Percentiles rank a stretch among this genome's conserved stretches.
Conservation (phyloP, 2,888 invertebrate genomes). For the Leucozona laternaria region DNA sequence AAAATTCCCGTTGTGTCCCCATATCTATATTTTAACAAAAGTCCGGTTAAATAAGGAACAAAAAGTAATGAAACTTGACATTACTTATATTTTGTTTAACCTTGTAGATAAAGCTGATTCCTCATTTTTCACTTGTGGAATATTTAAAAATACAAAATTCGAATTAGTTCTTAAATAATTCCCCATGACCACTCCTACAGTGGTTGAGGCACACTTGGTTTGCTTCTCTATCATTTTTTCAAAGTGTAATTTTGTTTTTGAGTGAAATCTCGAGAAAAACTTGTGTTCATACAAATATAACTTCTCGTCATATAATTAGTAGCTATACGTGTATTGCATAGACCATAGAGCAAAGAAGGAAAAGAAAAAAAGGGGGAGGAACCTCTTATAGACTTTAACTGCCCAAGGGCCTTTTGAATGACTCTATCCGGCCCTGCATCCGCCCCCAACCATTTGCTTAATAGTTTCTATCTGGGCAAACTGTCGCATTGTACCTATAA, state of each 20-base stretch:
- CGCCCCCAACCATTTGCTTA: conserved; percentile 48
- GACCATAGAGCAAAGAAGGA: neutral
- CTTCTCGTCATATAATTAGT: neutral
- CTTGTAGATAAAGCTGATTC: too few relatives aligned
- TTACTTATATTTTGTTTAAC: too few relatives aligned
- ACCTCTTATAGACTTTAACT: neutral
- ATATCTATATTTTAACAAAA: too few relatives aligned
- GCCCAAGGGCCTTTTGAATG: conserved; percentile 8
- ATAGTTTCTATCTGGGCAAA: conserved; percentile 36
- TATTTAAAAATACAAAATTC: too few relatives aligned
- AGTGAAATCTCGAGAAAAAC: neutral
- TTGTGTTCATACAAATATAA: neutral
- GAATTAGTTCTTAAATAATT: too few relatives aligned
- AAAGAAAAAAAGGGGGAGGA: neutral
- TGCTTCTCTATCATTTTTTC: neutral
- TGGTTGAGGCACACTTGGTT: too few relatives aligned
- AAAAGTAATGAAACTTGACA: too few relatives aligned
- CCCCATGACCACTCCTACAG: too few relatives aligned
- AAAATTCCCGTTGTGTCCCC: too few relatives aligned
- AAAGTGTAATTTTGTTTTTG: neutral
- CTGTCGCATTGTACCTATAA: conserved; percentile 40
- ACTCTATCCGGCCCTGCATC: conserved; percentile 26
- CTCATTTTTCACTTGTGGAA: too few relatives aligned
- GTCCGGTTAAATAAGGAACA: too few relatives aligned
- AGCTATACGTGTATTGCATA: neutral